Evolutionary conservation across 2,113 vertebrate genomes (phyloP), one percentile per base, ranked within the genome.

Genomic region (Colaptes auratus): DNA sequence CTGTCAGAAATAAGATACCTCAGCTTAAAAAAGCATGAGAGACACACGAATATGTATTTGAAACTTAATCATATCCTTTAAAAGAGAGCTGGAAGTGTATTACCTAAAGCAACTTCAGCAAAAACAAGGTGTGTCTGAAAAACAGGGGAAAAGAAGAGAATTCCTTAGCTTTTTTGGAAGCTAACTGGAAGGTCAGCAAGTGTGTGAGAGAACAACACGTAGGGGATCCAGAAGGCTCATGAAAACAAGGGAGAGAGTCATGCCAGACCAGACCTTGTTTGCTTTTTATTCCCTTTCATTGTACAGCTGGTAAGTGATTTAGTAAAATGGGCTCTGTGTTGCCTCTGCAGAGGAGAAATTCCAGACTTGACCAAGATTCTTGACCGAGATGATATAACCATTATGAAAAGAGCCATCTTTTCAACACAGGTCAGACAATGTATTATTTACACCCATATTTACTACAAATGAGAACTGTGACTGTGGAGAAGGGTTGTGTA

Each of bases 381-480:
- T 96, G 99, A 99, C 96, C 97, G 98, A 75, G 99, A 99, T 91
- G 99, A 99, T 96, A 93, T 99, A 95, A 99, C 98, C 48, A 98
- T 99, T 63, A 99, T 99, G 99, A 99, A 99, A 97, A 98, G 99
- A 96, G 99, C 99, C 92, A 99, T 99, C 93, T 99, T 98, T 81
- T 98, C 99, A 78, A 99, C 99, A 60, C 99, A 99, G 99, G 99
- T 99, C 97, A 88, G 92, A 82, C 86, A 87, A 59, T 23, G 3
- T 33, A 5, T 70, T 88, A 19, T 35, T 92, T 74, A 31, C 24
- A 50, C 33, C 28, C 61, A 17, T 16, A 15, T n/a, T 12, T 27
- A 16, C 9, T 73, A 65, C 44, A 63, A 69, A 82, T 56, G 10
- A 59, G 64, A 46, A 86, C 20, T 12, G 21, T 67, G 15, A 58